These are phyloP conservation scores for Strigamia maritima DNA, from an alignment of 2,888 invertebrate species.

Conservation along the genomic window DNA sequence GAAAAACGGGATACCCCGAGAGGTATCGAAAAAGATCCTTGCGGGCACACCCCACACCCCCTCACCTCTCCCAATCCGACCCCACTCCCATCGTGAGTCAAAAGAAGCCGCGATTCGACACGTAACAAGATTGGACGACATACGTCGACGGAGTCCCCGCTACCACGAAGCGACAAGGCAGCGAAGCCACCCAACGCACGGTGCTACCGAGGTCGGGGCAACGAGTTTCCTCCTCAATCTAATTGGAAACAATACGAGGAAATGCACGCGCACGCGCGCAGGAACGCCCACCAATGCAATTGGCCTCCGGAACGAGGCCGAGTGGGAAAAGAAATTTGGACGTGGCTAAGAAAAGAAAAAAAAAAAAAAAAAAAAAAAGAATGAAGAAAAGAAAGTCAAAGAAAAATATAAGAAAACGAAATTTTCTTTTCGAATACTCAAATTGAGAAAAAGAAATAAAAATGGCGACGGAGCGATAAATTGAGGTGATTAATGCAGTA, in stretches of 20 bases:
- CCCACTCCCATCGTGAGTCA: neutral
- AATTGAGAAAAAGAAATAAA: neutral
- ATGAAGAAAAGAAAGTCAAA: neutral
- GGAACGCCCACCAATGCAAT: neutral
- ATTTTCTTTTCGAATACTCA: no score
- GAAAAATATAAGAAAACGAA: neutral
- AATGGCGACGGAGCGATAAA: neutral
- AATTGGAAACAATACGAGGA: slow-evolving; percentile 15
- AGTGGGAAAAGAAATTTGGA: neutral
- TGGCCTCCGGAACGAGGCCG: neutral
- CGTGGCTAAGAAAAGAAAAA: neutral
- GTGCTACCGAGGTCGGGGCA: neutral
- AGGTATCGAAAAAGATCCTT: no score
- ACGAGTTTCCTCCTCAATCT: slow-evolving; percentile 15
- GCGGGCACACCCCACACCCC: no score
- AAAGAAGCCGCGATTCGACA: slow-evolving; percentile 5
- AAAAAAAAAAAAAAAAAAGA: no score
- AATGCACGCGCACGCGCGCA: slow-evolving; percentile 26
- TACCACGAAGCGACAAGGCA: neutral
- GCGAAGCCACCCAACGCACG: no score
- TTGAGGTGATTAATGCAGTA: neutral
- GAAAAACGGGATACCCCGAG: neutral
- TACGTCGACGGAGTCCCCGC: neutral
- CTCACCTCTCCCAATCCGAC: no score
- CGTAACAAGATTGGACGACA: slow-evolving; percentile 5